phyloP scores from a whole-genome alignment of 2,113 vertebrate species.

The Coregonus clupeaformis region DNA sequence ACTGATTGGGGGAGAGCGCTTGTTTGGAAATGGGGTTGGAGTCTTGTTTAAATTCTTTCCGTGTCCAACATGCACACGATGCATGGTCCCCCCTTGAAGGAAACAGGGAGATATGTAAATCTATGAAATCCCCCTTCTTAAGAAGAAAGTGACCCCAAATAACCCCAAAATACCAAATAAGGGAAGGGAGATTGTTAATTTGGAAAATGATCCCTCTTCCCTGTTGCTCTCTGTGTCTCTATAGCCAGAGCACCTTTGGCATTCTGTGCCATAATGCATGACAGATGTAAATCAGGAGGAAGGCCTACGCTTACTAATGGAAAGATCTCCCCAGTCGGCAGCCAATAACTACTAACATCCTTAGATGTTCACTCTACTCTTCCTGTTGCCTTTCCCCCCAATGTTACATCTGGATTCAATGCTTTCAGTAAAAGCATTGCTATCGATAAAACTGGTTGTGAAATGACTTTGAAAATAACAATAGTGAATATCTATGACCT shows the following conservation, averaged over 20 bases:
- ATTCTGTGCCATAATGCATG: conserved; percentile 56
- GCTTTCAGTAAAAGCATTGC: conserved; percentile 29
- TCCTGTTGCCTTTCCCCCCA: conserved; percentile 12
- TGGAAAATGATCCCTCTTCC: conserved; percentile 10
- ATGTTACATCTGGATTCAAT: conserved; percentile 64
- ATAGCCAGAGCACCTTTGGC: conserved; percentile 50
- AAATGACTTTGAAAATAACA: conserved; percentile 24
- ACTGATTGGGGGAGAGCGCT: conserved; percentile 37
- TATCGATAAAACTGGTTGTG: conserved; percentile 38
- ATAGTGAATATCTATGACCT: too few relatives aligned
- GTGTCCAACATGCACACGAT: conserved; percentile 29
- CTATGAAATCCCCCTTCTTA: neutral
- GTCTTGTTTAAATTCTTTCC: conserved; percentile 38
- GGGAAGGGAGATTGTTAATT: conserved; percentile 31
- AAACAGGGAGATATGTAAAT: neutral
- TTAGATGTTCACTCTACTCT: conserved; percentile 36
- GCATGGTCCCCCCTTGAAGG: conserved; percentile 5
- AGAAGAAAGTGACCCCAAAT: conserved; percentile 14
- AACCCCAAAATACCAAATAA: conserved; percentile 25
- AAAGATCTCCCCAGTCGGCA: conserved; percentile 46
- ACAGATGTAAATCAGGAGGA: conserved; percentile 60
- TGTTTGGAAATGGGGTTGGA: conserved; percentile 27
- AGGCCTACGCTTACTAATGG: conserved; percentile 43
- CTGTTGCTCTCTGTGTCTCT: conserved; percentile 14
- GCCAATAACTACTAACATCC: conserved; percentile 51